phyloP scores from a whole-genome alignment of 2,888 invertebrate species.

The Odiellus spinosus region DNA sequence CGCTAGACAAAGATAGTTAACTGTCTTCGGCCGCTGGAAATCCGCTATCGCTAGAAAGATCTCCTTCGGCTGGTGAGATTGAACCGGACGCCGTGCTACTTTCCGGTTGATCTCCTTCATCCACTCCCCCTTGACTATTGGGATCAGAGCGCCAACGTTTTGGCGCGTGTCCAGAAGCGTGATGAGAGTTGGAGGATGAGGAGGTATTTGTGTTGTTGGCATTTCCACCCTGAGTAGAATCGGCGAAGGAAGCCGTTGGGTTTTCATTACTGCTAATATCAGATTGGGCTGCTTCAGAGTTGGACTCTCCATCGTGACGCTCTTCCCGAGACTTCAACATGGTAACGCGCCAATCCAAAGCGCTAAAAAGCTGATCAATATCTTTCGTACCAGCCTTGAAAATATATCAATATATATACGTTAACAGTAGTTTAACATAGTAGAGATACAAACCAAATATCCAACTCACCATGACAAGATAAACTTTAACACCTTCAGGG shows the following conservation, averaged over 20 bases:
- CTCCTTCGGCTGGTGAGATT: too few species aligned
- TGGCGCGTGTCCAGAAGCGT: too few species aligned
- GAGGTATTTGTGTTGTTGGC: background rate
- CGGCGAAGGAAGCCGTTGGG: slow-evolving; percentile 9
- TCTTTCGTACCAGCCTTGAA: slow-evolving; percentile 49
- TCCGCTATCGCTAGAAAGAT: too few species aligned
- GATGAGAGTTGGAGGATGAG: background rate
- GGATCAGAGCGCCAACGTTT: too few species aligned
- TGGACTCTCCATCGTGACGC: slow-evolving; percentile 9
- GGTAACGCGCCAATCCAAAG: slow-evolving; percentile 39
- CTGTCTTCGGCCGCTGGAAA: too few species aligned
- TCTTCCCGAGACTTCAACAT: slow-evolving; percentile 23
- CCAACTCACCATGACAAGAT: slow-evolving; percentile 55
- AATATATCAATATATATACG: slow-evolving; percentile 1
- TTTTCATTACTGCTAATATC: slow-evolving; percentile 6
- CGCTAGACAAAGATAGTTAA: too few species aligned
- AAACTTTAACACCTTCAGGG: slow-evolving; percentile 66
- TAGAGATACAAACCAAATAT: background rate
- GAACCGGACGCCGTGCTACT: too few species aligned
- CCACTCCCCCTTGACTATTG: too few species aligned
- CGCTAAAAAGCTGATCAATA: slow-evolving; percentile 45
- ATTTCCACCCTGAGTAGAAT: background rate
- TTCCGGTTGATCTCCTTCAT: too few species aligned
- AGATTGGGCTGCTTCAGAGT: slow-evolving; percentile 4
- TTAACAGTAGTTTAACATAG: background rate